Percentiles rank a stretch among this genome's conserved stretches.
These are phyloP conservation scores for Mastigias papua DNA, from an alignment of 30 jellyfish, hydroid and myxozoan species.

Conservation along the genomic window DNA sequence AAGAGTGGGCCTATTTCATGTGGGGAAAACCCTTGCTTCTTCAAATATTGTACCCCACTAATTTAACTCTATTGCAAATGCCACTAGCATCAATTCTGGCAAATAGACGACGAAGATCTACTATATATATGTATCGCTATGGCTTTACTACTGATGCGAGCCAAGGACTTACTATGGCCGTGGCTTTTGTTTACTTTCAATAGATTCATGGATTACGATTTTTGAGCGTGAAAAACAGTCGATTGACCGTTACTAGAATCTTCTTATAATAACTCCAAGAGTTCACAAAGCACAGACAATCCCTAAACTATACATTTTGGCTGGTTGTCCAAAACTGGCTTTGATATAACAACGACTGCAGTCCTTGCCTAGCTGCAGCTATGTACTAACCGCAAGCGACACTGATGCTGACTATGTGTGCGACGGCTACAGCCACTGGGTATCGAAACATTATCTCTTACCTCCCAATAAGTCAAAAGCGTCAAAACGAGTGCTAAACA, in stretches of 20 bases:
- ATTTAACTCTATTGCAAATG: not conserved
- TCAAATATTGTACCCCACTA: too few relatives aligned
- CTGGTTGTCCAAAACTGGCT: not conserved
- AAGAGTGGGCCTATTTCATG: too few relatives aligned
- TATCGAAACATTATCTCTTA: not conserved
- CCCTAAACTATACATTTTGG: not conserved
- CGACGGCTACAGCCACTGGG: not conserved
- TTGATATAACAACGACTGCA: constrained; percentile 24
- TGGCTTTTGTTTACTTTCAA: not conserved
- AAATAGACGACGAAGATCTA: not conserved
- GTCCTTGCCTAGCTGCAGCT: constrained; percentile 40
- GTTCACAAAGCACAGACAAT: not conserved
- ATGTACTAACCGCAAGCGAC: constrained; percentile 29
- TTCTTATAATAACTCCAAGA: not conserved
- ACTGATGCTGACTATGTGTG: constrained; percentile 30
- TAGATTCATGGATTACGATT: not conserved
- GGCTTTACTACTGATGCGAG: not conserved
- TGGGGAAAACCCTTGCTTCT: too few relatives aligned
- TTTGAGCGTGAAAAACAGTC: not conserved
- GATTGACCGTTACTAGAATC: not conserved
- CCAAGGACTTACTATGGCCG: not conserved
- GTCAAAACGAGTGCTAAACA: not conserved
- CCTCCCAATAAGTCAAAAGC: not conserved
- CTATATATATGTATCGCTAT: not conserved
- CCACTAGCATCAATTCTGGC: not conserved